Conservation (phyloP, 2,888 invertebrate species). For the Biston betularia region DNA sequence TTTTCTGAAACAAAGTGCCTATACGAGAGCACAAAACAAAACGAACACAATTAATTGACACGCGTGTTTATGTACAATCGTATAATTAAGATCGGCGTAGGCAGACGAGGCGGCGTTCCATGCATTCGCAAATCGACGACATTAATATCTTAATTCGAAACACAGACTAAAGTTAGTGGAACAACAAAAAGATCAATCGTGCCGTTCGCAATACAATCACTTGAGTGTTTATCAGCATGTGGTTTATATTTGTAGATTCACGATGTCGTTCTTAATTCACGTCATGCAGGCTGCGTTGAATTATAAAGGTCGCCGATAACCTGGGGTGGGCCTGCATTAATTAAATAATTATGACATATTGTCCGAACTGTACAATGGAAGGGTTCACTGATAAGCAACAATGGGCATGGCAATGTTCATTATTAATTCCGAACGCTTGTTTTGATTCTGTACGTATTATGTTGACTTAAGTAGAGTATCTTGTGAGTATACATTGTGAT, state of each 20-base stretch:
- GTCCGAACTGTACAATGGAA: slow-evolving; percentile 77
- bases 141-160: slow-evolving; percentile 17
- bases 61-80: slow-evolving; percentile 39
- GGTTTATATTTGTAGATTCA: slow-evolving; percentile 5
- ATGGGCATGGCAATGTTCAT: slow-evolving; percentile 57
- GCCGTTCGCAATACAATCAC: slow-evolving; percentile 25
- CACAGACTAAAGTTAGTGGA: slow-evolving; percentile 15
- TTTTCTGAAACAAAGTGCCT: slow-evolving; percentile 29
- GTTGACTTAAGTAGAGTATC: neutral
- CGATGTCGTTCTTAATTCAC: slow-evolving; percentile 27
- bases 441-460: slow-evolving; percentile 31
- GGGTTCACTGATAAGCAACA: slow-evolving; percentile 74
- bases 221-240: slow-evolving; percentile 15
- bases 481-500: too few species aligned
- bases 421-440: slow-evolving; percentile 64
- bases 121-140: slow-evolving; percentile 17
- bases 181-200: slow-evolving; percentile 14
- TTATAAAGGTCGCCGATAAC: slow-evolving; percentile 67
- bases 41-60: slow-evolving; percentile 41
- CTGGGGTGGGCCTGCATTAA: slow-evolving; percentile 76
- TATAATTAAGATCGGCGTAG: slow-evolving; percentile 42
- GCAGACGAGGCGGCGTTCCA: slow-evolving; percentile 21
- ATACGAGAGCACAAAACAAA: slow-evolving; percentile 25
- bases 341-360: slow-evolving; percentile 86
- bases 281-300: slow-evolving; percentile 28